Evolutionary conservation across 2,888 invertebrate species (phyloP).

Genomic region (Atherix ibis): DNA sequence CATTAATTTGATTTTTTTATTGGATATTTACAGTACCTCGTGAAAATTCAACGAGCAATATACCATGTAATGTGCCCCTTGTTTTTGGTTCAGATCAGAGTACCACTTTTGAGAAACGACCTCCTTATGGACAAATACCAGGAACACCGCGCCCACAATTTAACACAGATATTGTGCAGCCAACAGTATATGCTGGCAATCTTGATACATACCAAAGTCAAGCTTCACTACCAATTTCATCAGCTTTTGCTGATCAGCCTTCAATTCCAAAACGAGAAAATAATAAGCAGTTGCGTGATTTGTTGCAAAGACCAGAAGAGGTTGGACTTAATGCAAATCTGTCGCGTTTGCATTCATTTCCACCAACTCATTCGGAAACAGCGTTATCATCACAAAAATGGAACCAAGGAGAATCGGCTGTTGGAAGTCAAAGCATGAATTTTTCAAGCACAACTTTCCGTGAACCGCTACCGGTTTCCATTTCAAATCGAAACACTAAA

Average conservation of each 20-base stretch:
- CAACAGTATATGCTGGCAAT: conserved; percentile 18
- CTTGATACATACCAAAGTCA: conserved; percentile 28
- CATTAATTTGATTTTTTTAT: no score
- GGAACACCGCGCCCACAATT: conserved; percentile 39
- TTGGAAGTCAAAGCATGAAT: conserved; percentile 1
- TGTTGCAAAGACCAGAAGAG: conserved; percentile 61
- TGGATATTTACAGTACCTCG: conserved; percentile 20
- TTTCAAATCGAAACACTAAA: conserved; percentile 12
- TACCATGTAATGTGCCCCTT: conserved; percentile 11
- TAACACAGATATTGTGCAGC: conserved; percentile 27
- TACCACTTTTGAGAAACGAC: conserved; percentile 4
- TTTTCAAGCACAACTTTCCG: conserved; percentile 7
- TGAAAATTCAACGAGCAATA: conserved; percentile 34
- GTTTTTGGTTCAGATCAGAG: conserved; percentile 4
- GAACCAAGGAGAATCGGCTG: conserved; percentile 1
- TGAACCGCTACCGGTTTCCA: conserved; percentile 9
- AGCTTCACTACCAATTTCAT: conserved; percentile 14
- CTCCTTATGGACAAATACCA: conserved; percentile 24
- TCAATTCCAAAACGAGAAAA: conserved; percentile 28
- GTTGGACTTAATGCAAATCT: conserved; percentile 10
- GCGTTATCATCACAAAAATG: conserved; percentile 3
- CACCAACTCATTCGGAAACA: background rate
- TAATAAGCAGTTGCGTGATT: conserved; percentile 62
- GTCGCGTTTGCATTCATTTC: conserved; percentile 1
- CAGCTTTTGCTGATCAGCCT: background rate